Percentiles rank a stretch among this genome's conserved stretches.
Conservation (phyloP, 2,113 vertebrate species). For the Epinephelus moara region DNA sequence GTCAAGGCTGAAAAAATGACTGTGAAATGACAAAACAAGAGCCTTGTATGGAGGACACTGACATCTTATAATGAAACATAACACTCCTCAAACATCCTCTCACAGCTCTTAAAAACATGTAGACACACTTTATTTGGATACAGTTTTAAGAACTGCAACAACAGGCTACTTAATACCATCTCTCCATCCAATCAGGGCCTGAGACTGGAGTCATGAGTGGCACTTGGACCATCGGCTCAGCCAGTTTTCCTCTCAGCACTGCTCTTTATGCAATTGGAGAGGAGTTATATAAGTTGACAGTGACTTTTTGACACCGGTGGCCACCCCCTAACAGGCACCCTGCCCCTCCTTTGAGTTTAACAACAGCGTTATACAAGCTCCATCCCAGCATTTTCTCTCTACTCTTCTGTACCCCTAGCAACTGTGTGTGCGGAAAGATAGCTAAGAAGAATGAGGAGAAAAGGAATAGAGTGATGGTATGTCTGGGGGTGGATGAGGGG, state of each 20-base stretch:
- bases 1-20: neutral
- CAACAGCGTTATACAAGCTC: constrained; percentile 52
- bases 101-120: neutral
- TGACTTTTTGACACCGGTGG: constrained; percentile 54
- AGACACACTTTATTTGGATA: neutral
- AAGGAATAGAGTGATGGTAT: neutral
- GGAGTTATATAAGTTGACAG: constrained; percentile 55
- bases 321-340: constrained; percentile 11
- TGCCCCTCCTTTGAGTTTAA: constrained; percentile 52
- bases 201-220: neutral
- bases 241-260: constrained; percentile 25
- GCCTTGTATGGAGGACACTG: neutral
- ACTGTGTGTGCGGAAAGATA: constrained; percentile 18
- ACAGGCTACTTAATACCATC: neutral
- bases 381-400: constrained; percentile 46
- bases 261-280: constrained; percentile 39
- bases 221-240: constrained; percentile 25
- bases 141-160: constrained; percentile 20
- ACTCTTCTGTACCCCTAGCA: constrained; percentile 47
- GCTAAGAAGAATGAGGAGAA: neutral
- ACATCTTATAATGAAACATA: neutral
- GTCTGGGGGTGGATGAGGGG: neutral
- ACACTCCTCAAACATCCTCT: neutral
- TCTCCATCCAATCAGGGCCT: constrained; percentile 21
- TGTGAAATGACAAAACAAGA: neutral